Evolutionary conservation across 2,113 vertebrate genomes (phyloP).

Genomic region (Psittacula cyanocephala): DNA sequence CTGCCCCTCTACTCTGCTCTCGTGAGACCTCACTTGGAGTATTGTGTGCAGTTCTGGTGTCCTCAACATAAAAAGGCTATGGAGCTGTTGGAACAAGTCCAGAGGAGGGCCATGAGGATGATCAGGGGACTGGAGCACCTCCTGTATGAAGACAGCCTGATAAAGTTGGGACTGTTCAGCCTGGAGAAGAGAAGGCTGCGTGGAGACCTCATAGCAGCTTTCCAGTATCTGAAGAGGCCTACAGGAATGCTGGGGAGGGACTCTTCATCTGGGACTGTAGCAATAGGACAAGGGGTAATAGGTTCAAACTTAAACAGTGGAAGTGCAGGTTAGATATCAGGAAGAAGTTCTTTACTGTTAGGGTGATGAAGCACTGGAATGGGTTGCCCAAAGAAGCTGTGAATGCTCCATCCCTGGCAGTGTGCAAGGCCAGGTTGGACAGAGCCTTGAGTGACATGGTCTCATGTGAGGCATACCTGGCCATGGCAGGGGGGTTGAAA

Average conservation of each 20-base stretch:
- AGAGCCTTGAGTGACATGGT: not conserved
- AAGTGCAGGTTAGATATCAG: not conserved
- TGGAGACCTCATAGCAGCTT: not conserved
- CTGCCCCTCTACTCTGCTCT: not conserved
- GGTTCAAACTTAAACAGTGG: not conserved
- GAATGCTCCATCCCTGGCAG: not conserved
- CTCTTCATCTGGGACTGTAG: not conserved
- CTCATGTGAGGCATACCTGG: not conserved
- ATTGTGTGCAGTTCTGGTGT: not conserved
- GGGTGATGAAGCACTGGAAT: not conserved
- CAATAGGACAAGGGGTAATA: not conserved
- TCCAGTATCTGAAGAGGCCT: not conserved
- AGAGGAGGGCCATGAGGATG: not conserved
- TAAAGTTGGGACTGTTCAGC: not conserved
- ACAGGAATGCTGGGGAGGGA: not conserved
- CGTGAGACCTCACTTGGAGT: not conserved
- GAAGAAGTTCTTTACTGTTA: not conserved
- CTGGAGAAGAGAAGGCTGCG: not conserved
- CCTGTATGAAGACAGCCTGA: not conserved
- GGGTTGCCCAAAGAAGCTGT: not conserved
- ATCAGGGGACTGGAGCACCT: not conserved
- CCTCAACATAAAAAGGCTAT: not conserved
- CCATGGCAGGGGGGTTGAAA: not conserved
- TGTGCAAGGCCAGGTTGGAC: not conserved
- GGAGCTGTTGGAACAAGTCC: not conserved